Percentiles rank a stretch among this genome's conserved stretches.
These are phyloP conservation scores for Tipula unca DNA, from an alignment of 2,888 invertebrate species.

Conservation along the genomic window DNA sequence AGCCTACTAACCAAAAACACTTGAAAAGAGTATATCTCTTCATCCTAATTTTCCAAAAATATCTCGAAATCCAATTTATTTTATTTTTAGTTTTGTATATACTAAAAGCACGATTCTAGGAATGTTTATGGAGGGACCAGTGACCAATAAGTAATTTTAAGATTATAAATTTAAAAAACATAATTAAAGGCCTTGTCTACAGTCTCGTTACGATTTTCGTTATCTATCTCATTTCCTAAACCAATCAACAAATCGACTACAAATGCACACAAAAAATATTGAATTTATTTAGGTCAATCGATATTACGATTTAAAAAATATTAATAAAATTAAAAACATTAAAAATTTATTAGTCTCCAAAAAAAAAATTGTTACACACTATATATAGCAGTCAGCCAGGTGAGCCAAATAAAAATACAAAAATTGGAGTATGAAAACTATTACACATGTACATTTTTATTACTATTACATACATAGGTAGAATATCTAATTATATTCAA, in stretches of 20 bases:
- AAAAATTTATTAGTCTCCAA: not conserved
- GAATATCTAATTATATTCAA: not conserved
- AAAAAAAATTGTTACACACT: not conserved
- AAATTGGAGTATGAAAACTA: not conserved
- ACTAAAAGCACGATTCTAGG: too few relatives aligned
- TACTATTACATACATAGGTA: not conserved
- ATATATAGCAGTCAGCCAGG: not conserved
- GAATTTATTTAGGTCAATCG: not conserved
- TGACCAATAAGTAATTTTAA: too few relatives aligned
- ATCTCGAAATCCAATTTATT: too few relatives aligned
- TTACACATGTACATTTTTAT: not conserved
- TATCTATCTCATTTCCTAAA: not conserved
- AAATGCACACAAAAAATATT: not conserved
- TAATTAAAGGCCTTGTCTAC: too few relatives aligned
- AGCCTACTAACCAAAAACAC: too few relatives aligned
- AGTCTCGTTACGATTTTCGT: too few relatives aligned
- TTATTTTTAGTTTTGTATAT: too few relatives aligned
- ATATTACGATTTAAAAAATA: not conserved
- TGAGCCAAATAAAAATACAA: not conserved
- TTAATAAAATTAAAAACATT: not conserved
- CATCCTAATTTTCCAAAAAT: too few relatives aligned
- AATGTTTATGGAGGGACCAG: too few relatives aligned
- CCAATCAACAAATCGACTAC: not conserved
- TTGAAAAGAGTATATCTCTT: too few relatives aligned
- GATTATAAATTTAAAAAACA: too few relatives aligned